These are phyloP conservation scores for Percopsis omiscomaycus DNA, from an alignment of 2,797 vertebrate genomes.

Conservation along the genomic window DNA sequence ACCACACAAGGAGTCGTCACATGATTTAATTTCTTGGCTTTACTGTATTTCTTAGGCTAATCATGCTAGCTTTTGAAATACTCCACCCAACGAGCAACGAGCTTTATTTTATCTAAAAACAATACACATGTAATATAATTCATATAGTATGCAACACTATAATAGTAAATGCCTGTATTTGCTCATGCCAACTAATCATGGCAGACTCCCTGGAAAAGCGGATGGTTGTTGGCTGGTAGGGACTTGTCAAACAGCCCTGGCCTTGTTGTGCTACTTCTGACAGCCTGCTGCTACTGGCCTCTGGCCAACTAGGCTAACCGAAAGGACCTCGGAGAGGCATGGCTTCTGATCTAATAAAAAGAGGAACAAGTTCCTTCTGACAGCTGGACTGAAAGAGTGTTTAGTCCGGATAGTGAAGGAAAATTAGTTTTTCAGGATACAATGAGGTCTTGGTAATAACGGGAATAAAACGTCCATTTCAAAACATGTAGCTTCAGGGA, in stretches of 20 bases:
- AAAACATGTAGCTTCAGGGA: slow-evolving; percentile 1
- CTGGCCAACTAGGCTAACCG: slow-evolving; percentile 6
- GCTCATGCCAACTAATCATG: background rate
- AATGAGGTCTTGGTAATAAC: background rate
- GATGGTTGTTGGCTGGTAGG: slow-evolving; percentile 13
- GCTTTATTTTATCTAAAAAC: no score
- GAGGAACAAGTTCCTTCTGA: background rate
- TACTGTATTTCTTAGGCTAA: background rate
- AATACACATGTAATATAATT: background rate
- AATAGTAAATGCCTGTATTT: background rate
- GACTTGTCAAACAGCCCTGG: slow-evolving; percentile 30
- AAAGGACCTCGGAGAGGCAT: background rate
- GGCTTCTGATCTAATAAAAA: background rate
- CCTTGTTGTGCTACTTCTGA: slow-evolving; percentile 52
- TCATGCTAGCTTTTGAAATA: background rate
- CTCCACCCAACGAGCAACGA: background rate
- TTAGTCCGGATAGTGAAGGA: background rate
- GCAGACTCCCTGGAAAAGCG: slow-evolving; percentile 8
- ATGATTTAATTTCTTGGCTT: background rate
- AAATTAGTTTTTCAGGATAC: background rate
- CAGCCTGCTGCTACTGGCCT: slow-evolving; percentile 41
- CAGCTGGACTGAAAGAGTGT: background rate
- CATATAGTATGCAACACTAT: background rate
- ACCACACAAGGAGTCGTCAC: no score
- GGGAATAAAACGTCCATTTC: background rate